Base-by-base conservation (phyloP, 2,113 vertebrate genomes). In the Sorex fumeus region DNA sequence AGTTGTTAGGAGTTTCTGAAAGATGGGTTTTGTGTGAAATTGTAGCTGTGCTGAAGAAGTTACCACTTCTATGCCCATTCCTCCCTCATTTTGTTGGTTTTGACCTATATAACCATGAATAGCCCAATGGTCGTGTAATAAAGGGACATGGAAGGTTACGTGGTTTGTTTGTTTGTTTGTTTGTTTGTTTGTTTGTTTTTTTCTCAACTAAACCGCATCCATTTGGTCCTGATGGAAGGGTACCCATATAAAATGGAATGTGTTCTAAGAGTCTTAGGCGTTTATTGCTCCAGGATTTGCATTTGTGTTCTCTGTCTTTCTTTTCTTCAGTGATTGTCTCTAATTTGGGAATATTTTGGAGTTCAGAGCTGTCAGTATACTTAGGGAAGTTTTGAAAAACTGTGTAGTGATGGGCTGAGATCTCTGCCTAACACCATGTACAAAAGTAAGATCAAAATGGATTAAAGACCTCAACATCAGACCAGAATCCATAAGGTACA, bases 171-270 rank as follows among this genome's bases (percentile, higher is more conserved):
- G 5, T 76, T 47, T 75, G 12, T 47, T 91, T 90, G 5, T 76
- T 47, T 75, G 12, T 47, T 91, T 90, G n/a, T n/a, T n/a, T n/a
- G n/a, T n/a, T n/a, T n/a, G n/a, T n/a, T 84, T 57, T 77, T 32
- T 13, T 40, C 75, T 21, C 23, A 81, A 57, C 18, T 57, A 21
- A 74, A 60, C 13, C 25, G 92, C 47, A 79, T 50, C 64, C 45
- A 64, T 74, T 60, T 83, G 45, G 53, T 45, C 83, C 19, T 57
- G 75, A 30, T 30, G 79, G 83, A 34, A 84, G 76, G 74, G 16
- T 27, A 85, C 45, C 60, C 76, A 9, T 71, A 50, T 85, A 16
- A 66, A 47, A 9, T 72, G 43, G 25, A 88, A 36, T 34, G 30
- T 43, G 36, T 64, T 62, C 8, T 21, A 8, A 83, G n/a, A 70